Base-by-base conservation (phyloP, 2,888 invertebrate genomes). In the Trachelus iudaicus region DNA sequence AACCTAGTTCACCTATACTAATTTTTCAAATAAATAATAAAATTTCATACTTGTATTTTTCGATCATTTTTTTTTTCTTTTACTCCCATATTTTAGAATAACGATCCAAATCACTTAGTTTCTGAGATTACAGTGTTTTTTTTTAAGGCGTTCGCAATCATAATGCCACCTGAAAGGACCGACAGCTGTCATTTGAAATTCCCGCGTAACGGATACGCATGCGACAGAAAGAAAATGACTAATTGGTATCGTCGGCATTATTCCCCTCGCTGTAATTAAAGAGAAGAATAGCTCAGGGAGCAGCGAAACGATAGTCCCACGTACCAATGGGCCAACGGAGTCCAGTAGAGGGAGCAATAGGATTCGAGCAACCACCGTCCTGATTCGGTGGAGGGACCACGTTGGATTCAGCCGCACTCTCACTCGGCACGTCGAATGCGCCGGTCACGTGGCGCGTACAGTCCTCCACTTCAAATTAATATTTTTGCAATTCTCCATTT, bases 381-480 rank as follows among this genome's bases (percentile, higher is more conserved):
- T 40, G 77, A 75, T 68, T 75, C 75, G 78, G 73, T 78, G 75
- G 69, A 68, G 75, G 78, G 75, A 78, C 78, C 78, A 78, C 78
- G 78, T 78, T 78, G 78, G 78, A 78, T 78, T 78, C 78, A 75
- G 78, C 69, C 75, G 75, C 78, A 78, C 78, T 78, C 78, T 78
- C 75, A 73, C 78, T 78, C 78, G 78, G 78, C 78, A 78, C 78
- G 78, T 75, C 78, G 78, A 75, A 75, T 78, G 78, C 76, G 78
- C 78, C 78, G 78, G 78, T 78, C 78, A 69, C 56, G 75, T 75
- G 75, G 78, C 75, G 78, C 78, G 78, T 75, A 75, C 40, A 37
- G n/a, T 40, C 34, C 34, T 9, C 12, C 34, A 34, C 73, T 69
- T 78, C 73, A 75, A 78, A 78, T 71, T 75, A 37, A 68, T 73